phyloP scores from a whole-genome alignment of 2,113 vertebrate species.

The Calyptommatus sinebrachiatus region DNA sequence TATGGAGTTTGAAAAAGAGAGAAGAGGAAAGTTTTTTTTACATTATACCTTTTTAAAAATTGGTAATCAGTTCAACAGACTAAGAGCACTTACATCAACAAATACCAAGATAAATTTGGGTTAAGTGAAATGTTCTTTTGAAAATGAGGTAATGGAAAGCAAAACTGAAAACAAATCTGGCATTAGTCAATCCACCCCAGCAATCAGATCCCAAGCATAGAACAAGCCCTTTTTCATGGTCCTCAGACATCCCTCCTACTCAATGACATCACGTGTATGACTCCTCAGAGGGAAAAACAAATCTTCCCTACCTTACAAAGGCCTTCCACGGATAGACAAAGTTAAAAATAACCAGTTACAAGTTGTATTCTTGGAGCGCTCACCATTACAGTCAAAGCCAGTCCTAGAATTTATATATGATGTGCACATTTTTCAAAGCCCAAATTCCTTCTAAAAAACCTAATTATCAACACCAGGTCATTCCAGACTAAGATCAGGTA shows the following conservation, averaged over 20 bases:
- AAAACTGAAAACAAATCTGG: background rate
- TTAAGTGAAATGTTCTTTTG: background rate
- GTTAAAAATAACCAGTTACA: background rate
- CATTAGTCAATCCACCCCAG: background rate
- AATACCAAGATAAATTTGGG: background rate
- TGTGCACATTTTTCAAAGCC: background rate
- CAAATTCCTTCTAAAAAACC: background rate
- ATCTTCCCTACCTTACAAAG: background rate
- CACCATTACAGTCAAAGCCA: too few species aligned
- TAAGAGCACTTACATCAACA: background rate
- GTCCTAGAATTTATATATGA: background rate
- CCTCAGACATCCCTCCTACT: background rate
- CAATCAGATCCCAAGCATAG: background rate
- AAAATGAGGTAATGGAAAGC: background rate
- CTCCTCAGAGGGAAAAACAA: background rate
- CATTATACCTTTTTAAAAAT: background rate
- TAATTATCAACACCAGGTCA: background rate
- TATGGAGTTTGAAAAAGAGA: background rate
- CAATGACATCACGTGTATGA: background rate
- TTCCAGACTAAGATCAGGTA: background rate
- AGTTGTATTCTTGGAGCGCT: background rate
- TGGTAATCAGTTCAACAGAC: background rate
- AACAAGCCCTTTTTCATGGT: background rate
- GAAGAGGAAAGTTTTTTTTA: background rate
- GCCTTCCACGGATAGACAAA: background rate